Conservation (phyloP, 2,888 invertebrate genomes). For the Tipula helvola region DNA sequence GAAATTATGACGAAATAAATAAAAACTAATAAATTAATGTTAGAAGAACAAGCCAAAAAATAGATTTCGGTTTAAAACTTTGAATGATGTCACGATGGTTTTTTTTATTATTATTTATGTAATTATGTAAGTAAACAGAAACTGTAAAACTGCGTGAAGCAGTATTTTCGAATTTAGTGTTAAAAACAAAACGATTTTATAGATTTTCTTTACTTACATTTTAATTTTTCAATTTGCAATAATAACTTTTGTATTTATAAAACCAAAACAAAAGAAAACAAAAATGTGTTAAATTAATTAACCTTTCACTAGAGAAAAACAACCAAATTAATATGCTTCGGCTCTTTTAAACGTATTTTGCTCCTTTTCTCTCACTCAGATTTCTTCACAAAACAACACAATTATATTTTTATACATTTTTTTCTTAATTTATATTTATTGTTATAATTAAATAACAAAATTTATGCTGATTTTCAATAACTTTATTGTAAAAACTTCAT, state of each 20-base stretch:
- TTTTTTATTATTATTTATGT: background rate
- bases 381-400: background rate
- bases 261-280: background rate
- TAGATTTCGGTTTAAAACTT: background rate
- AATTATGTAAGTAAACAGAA: background rate
- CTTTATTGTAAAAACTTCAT: background rate
- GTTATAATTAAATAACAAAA: background rate
- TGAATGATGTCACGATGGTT: background rate
- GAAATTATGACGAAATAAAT: background rate
- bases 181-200: background rate
- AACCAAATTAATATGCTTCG: background rate
- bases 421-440: background rate
- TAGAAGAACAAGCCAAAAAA: background rate
- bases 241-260: background rate
- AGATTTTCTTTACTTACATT: background rate
- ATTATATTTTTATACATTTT: background rate
- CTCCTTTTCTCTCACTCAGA: background rate
- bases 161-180: background rate
- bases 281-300: constrained; percentile 1
- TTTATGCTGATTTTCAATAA: background rate
- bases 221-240: background rate
- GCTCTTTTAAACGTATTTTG: background rate
- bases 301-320: background rate
- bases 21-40: background rate
- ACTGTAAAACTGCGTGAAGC: background rate